Base-by-base conservation (phyloP, 2,113 vertebrate species). In the Dendrocopos noguchii region DNA sequence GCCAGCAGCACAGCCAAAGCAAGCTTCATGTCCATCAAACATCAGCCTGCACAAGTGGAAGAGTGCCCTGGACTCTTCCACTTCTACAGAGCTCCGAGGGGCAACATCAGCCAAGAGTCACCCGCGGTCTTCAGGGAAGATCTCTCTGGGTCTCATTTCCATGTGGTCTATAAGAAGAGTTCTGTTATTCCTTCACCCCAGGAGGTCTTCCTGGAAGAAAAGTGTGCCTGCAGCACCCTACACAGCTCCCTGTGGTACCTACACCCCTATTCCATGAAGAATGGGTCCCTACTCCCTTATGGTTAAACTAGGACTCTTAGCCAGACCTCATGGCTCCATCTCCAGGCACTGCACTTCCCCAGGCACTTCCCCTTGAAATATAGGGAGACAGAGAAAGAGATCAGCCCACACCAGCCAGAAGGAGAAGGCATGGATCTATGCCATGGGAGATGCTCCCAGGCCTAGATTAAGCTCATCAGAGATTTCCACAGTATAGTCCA, bases 1-100 rank as follows among this genome's bases (percentile, higher is more conserved):
- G n/a, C 21, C 67, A 63, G 15, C 19, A 55, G 21, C 0, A 0
- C 0, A 2, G n/a, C 13, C 52, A 50, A n/a, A 74, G 31, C 39
- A 39, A n/a, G 33, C 15, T 36, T 44, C 33, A 21, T 12, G 18
- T 9, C 25, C 33, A 22, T 18, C 56, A 71, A 70, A 50, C 6
- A 29, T 50, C 66, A 68, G 12, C 39, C 60, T 36, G n/a, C 47
- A 47, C 24, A 17, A 25, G 12, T 24, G 50, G 22, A 52, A 52
- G 50, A 7, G 22, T 22, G n/a, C 14, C 76, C 29, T 59, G 52
- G 33, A 52, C 6, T 63, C 57, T 86, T 39, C 44, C 33, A 56
- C 6, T 56, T 64, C 60, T 24, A 22, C 53, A 61, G 17, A 47
- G 27, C 17, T 33, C 80, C 31, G 34, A 70, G 18, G 18, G 67